These are phyloP conservation scores for Trypoxylon attenuatum DNA, from an alignment of 2,888 invertebrate species.

Conservation along the genomic window DNA sequence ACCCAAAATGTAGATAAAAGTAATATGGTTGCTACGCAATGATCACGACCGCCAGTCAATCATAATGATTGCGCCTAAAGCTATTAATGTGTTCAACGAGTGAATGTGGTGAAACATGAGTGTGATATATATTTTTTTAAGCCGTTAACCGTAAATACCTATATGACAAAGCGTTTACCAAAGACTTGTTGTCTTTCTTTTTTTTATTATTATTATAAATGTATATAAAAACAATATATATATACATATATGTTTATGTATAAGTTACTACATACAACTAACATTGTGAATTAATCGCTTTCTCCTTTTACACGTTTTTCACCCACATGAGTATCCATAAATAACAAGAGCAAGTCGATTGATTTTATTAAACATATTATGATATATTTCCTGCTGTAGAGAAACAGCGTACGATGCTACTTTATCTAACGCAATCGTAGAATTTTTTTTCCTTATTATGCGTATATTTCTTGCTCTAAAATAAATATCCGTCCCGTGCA, in stretches of 20 bases:
- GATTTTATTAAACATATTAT: too few relatives aligned
- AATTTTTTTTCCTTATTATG: too few relatives aligned
- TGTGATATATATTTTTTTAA: not conserved
- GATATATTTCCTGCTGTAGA: too few relatives aligned
- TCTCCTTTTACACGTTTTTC: too few relatives aligned
- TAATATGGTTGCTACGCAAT: slow-evolving; percentile 67
- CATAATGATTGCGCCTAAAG: slow-evolving; percentile 34
- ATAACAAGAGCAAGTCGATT: too few relatives aligned
- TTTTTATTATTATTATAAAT: not conserved
- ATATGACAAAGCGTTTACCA: not conserved
- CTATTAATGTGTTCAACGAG: slow-evolving; percentile 21
- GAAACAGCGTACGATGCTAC: too few relatives aligned
- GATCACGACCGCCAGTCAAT: slow-evolving; percentile 33
- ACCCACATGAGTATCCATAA: too few relatives aligned
- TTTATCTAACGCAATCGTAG: too few relatives aligned
- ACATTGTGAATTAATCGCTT: too few relatives aligned
- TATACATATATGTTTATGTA: not conserved
- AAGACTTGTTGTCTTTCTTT: not conserved
- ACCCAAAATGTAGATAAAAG: slow-evolving; percentile 58
- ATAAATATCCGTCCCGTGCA: not conserved
- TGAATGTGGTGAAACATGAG: slow-evolving; percentile 5
- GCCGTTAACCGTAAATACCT: not conserved
- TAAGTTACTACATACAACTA: not conserved
- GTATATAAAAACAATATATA: not conserved
- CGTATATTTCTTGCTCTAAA: not conserved